Percentiles rank a stretch among this genome's conserved stretches.
Evolutionary conservation across 2,888 invertebrate species (phyloP).

Genomic region (Aporophyla nigra): DNA sequence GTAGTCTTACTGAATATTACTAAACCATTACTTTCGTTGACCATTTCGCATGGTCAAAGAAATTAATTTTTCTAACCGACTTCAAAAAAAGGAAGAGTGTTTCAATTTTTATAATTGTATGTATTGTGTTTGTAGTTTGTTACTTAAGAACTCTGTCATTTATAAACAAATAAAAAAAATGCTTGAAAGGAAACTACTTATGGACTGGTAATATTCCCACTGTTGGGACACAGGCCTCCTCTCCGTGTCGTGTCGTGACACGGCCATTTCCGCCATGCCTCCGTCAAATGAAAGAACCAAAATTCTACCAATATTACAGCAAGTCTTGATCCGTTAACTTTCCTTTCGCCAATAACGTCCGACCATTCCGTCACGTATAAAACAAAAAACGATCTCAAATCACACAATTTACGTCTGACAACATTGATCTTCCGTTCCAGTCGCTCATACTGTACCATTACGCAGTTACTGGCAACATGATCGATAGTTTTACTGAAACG

Average conservation of each 20-base stretch:
- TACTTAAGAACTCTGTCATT: too few relatives aligned
- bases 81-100: too few relatives aligned
- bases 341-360: slow-evolving; percentile 1
- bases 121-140: too few relatives aligned
- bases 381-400: slow-evolving; percentile 37
- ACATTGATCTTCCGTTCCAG: slow-evolving; percentile 43
- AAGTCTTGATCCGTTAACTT: neutral
- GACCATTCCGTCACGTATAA: slow-evolving; percentile 21
- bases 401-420: slow-evolving; percentile 27
- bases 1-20: neutral
- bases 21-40: neutral
- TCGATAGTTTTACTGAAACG: slow-evolving; percentile 60
- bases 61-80: neutral
- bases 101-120: too few relatives aligned
- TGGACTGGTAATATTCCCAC: neutral
- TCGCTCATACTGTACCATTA: slow-evolving; percentile 45
- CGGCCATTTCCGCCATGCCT: neutral
- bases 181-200: too few relatives aligned
- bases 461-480: slow-evolving; percentile 53
- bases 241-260: neutral
- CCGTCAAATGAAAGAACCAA: neutral
- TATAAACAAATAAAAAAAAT: too few relatives aligned
- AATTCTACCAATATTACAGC: neutral
- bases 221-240: neutral
- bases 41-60: neutral